Evolutionary conservation across 1,140 invertebrate species (phyloP).

Genomic region (Drosophila aff.): DNA sequence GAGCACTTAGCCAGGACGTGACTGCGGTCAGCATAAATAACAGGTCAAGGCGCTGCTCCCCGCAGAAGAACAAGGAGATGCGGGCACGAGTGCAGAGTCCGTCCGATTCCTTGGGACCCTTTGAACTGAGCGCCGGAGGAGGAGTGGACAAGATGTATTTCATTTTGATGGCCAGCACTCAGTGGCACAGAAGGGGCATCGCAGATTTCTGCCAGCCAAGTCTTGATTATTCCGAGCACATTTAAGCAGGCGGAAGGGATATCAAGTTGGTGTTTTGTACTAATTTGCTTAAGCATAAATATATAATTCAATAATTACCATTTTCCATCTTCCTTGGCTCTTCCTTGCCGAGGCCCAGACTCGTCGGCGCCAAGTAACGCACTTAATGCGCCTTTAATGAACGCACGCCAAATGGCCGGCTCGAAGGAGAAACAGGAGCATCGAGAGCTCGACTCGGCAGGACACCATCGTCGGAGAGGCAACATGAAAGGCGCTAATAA

Average conservation of each 20-base stretch:
- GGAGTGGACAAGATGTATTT: not conserved
- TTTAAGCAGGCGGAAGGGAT: too few relatives aligned
- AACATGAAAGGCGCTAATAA: constrained; percentile 61
- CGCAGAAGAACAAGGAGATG: constrained; percentile 22
- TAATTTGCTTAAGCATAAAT: too few relatives aligned
- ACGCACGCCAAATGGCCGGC: constrained; percentile 57
- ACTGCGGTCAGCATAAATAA: constrained; percentile 62
- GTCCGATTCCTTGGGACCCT: constrained; percentile 3
- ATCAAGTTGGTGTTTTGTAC: too few relatives aligned
- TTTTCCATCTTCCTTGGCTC: not conserved
- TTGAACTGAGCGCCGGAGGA: not conserved
- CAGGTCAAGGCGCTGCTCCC: constrained; percentile 46
- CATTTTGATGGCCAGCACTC: too few relatives aligned
- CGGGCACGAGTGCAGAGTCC: constrained; percentile 5
- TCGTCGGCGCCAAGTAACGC: not conserved
- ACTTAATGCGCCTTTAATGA: constrained; percentile 71
- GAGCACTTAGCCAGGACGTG: constrained; percentile 60
- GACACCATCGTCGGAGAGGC: constrained; percentile 11
- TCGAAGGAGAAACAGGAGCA: not conserved
- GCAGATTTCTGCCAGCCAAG: not conserved
- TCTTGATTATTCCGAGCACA: not conserved
- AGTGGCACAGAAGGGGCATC: not conserved
- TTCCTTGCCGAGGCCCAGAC: not conserved
- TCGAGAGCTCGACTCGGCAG: constrained; percentile 6
- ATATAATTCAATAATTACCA: not conserved